Conservation (phyloP, 2,797 vertebrate species). For the Gymnocypris eckloni region DNA sequence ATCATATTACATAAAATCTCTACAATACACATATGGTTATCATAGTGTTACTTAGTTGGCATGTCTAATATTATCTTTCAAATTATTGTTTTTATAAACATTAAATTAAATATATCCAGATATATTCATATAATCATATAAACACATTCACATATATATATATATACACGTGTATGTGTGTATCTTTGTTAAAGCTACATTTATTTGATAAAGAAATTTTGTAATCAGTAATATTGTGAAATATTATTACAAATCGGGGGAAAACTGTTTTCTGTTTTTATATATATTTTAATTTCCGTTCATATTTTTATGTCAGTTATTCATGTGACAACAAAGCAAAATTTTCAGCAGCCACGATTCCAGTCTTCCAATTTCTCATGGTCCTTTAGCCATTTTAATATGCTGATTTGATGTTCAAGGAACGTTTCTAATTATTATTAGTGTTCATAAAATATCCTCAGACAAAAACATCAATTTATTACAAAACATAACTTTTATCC, state of each 20-base stretch:
- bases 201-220: not conserved
- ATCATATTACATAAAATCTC: not conserved
- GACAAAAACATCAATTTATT: not conserved
- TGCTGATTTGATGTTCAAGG: not conserved
- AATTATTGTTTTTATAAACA: not conserved
- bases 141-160: not conserved
- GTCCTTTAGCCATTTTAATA: not conserved
- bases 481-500: not conserved
- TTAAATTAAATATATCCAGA: not conserved
- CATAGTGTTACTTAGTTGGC: not conserved
- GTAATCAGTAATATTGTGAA: not conserved
- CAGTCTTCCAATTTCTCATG: not conserved
- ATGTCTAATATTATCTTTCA: not conserved
- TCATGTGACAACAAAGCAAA: not conserved
- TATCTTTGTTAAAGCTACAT: not conserved
- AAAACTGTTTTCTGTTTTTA: no score
- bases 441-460: not conserved
- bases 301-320: not conserved
- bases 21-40: not conserved
- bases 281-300: not conserved
- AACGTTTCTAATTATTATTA: not conserved
- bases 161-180: no score
- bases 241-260: not conserved
- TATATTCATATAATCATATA: not conserved
- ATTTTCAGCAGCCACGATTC: not conserved